Conservation (phyloP, 1,140 invertebrate species). For the Brachionus asplanchnoidis region DNA sequence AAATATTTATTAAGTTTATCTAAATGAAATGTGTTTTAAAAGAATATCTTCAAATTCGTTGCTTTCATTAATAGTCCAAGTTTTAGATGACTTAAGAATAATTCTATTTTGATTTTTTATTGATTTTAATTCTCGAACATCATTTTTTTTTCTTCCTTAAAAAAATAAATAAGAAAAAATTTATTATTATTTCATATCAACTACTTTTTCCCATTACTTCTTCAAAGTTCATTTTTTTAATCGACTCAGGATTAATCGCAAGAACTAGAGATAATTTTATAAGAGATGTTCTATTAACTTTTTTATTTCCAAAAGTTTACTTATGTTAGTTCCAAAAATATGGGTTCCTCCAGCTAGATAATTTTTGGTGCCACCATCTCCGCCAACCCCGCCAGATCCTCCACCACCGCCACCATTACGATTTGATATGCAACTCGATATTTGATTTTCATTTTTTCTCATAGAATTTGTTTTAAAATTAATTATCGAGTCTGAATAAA, state of each 20-base stretch:
- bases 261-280: neutral
- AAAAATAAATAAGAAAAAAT: neutral
- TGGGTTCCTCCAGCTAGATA: neutral
- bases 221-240: constrained; percentile 8
- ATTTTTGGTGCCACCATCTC: neutral
- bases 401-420: neutral
- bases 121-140: neutral
- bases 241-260: neutral
- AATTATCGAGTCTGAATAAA: neutral
- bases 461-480: neutral
- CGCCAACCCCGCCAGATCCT: neutral
- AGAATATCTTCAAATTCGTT: neutral
- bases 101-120: neutral
- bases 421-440: neutral
- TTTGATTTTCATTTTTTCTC: neutral
- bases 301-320: neutral
- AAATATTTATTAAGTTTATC: neutral
- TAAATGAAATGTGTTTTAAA: neutral
- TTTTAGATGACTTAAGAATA: neutral
- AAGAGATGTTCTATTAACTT: neutral
- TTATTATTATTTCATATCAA: neutral
- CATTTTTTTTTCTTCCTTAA: neutral
- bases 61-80: neutral
- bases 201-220: neutral
- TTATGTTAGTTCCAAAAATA: constrained; percentile 13